phyloP scores from a whole-genome alignment of 2,888 invertebrate genomes.

The Eilema caniola region DNA sequence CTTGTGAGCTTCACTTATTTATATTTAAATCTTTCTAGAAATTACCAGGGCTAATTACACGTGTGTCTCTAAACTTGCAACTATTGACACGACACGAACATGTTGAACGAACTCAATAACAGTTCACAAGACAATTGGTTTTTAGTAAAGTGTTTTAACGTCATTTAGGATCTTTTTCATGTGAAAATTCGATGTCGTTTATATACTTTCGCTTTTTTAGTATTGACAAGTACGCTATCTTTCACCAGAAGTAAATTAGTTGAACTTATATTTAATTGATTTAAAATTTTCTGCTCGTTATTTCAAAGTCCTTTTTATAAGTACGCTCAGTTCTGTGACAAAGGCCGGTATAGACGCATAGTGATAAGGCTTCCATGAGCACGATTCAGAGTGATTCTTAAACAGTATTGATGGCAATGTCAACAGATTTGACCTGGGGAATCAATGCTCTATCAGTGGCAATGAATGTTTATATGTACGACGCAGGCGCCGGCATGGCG shows the following conservation, averaged over 20 bases:
- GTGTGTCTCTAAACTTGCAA: too few relatives aligned
- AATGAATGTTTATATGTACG: constrained; percentile 64
- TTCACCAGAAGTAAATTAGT: not conserved
- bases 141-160: not conserved
- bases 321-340: not conserved
- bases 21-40: too few relatives aligned
- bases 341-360: constrained; percentile 24
- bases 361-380: constrained; percentile 43
- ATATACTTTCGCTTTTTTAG: not conserved
- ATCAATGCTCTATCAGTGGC: constrained; percentile 77
- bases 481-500: constrained; percentile 54
- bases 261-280: not conserved
- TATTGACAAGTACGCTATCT: not conserved
- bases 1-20: too few relatives aligned
- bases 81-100: too few relatives aligned
- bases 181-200: not conserved
- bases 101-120: too few relatives aligned
- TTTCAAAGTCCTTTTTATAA: not conserved
- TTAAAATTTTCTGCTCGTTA: not conserved
- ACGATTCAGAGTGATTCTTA: constrained; percentile 62
- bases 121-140: not conserved
- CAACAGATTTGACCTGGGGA: constrained; percentile 81
- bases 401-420: constrained; percentile 80
- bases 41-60: too few relatives aligned
- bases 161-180: not conserved